A percentile compares a stretch with the other conserved stretches of the same genome.
phyloP scores from a whole-genome alignment of 2,797 vertebrate species.

The Iguana delicatissima region DNA sequence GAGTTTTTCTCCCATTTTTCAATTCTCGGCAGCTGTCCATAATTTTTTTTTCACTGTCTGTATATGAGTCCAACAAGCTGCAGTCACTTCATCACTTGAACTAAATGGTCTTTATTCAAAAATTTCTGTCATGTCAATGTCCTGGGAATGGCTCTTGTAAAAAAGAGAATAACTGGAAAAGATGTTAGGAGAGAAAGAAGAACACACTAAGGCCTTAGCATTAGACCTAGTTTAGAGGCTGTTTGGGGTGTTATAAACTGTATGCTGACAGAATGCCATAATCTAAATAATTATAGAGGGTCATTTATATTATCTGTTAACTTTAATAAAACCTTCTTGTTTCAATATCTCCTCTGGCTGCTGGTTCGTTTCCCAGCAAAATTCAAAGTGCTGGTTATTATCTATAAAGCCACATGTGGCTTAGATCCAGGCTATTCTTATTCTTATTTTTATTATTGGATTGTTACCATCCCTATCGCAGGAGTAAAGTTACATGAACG shows the following conservation, averaged over 20 bases:
- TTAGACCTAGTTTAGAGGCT: not conserved
- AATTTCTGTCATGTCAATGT: not conserved
- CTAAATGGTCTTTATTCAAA: slow-evolving; percentile 19
- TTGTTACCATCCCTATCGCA: not conserved
- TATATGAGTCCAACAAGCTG: not conserved
- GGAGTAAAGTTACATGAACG: too few species aligned
- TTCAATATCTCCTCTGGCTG: not conserved
- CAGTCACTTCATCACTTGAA: slow-evolving; percentile 49
- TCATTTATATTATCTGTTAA: not conserved
- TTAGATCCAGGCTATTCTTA: not conserved
- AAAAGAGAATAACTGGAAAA: not conserved
- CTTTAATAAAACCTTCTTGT: not conserved
- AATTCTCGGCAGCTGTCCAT: slow-evolving; percentile 50
- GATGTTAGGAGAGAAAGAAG: not conserved
- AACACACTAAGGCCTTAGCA: not conserved
- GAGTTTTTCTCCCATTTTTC: slow-evolving; percentile 49
- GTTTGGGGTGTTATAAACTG: not conserved
- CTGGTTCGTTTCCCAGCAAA: not conserved
- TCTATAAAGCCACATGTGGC: too few species aligned
- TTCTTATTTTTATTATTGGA: not conserved
- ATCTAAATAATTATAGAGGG: not conserved
- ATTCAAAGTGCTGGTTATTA: too few species aligned
- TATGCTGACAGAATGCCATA: not conserved
- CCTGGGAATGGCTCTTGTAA: not conserved
- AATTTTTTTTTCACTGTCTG: not conserved